Percentiles rank a stretch among this genome's conserved stretches.
These are phyloP conservation scores for Camarhynchus parvulus DNA, from an alignment of 2,113 vertebrate genomes.

Conservation along the genomic window DNA sequence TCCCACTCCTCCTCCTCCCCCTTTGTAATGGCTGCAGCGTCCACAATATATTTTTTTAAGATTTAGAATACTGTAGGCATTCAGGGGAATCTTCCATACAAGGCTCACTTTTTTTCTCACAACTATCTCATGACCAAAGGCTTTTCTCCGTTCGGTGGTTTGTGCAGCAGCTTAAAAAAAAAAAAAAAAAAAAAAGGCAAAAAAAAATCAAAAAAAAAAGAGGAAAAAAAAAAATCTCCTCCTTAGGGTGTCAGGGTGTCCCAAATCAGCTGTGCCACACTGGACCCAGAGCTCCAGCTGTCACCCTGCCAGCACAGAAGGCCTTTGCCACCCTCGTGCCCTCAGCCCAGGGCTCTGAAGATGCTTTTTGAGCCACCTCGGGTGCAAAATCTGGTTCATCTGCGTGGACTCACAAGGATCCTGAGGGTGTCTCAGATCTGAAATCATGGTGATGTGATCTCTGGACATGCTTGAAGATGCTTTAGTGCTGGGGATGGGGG, in stretches of 20 bases:
- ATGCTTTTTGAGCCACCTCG: not conserved
- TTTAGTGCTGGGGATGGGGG: slow-evolving; percentile 8
- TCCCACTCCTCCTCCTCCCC: slow-evolving; percentile 45
- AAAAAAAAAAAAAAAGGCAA: not conserved
- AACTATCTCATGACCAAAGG: slow-evolving; percentile 70
- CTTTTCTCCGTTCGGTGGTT: slow-evolving; percentile 52
- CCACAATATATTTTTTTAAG: slow-evolving; percentile 77
- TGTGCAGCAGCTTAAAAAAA: slow-evolving; percentile 53
- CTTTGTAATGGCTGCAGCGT: slow-evolving; percentile 72
- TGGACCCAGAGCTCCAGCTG: slow-evolving; percentile 50
- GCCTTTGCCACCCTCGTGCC: not conserved
- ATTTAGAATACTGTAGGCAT: slow-evolving; percentile 67
- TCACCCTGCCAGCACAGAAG: not conserved
- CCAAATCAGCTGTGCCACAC: slow-evolving; percentile 34
- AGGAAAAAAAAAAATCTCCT: not conserved
- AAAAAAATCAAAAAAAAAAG: not conserved
- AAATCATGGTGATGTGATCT: slow-evolving; percentile 23
- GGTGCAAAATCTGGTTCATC: not conserved
- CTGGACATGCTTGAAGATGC: slow-evolving; percentile 62
- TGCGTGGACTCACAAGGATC: not conserved
- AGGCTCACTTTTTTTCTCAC: slow-evolving; percentile 51
- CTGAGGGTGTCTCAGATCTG: slow-evolving; percentile 18
- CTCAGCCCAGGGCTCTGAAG: slow-evolving; percentile 28
- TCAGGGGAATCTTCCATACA: slow-evolving; percentile 66
- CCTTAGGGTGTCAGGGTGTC: slow-evolving; percentile 46